Conservation (phyloP, 2,888 invertebrate genomes). For the Chrysomela aeneicollis region DNA sequence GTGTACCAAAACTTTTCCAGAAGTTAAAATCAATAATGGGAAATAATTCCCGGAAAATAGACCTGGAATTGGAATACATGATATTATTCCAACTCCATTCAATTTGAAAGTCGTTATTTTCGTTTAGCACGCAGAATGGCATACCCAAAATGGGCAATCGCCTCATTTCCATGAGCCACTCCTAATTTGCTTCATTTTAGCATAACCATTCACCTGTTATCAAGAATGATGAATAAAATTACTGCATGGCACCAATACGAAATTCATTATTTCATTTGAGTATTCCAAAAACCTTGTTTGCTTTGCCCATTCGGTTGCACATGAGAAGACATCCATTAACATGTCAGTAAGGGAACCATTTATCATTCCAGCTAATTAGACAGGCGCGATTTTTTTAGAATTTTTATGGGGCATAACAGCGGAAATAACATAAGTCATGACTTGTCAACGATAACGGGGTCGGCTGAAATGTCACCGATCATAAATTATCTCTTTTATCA, state of each 20-base stretch:
- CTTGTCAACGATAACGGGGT: slow-evolving; percentile 56
- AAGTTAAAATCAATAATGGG: no score
- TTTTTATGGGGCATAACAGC: slow-evolving; percentile 50
- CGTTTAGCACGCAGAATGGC: no score
- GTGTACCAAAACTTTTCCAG: no score
- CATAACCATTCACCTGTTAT: neutral
- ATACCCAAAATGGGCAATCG: no score
- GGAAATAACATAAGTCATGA: slow-evolving; percentile 56
- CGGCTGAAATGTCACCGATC: slow-evolving; percentile 54
- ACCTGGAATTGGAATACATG: no score
- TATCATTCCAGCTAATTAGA: slow-evolving; percentile 51
- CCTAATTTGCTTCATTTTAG: slow-evolving; percentile 8
- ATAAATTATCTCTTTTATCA: slow-evolving; percentile 57
- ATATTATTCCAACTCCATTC: no score
- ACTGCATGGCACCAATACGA: neutral
- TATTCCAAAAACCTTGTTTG: slow-evolving; percentile 32
- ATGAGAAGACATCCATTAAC: slow-evolving; percentile 41
- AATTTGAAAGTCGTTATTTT: no score
- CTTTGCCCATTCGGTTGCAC: slow-evolving; percentile 34
- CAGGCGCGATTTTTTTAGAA: slow-evolving; percentile 50
- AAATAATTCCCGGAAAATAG: no score
- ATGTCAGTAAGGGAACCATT: slow-evolving; percentile 39
- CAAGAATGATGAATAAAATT: neutral
- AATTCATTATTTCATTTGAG: slow-evolving; percentile 23
- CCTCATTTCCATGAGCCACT: no score